Evolutionary conservation across 2,888 invertebrate species (phyloP).

Genomic region (Tridacna crocea): DNA sequence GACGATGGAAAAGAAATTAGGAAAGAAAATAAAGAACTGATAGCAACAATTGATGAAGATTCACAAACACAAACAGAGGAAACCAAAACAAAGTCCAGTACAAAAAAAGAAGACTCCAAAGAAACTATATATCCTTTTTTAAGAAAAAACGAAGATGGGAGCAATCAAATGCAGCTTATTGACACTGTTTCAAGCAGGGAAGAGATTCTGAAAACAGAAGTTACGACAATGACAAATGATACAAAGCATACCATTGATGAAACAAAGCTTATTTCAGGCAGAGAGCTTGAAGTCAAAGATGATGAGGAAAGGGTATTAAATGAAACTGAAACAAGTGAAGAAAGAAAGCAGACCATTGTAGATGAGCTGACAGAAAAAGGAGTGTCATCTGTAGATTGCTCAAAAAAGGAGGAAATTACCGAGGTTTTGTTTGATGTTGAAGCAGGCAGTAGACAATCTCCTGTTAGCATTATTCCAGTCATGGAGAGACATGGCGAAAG

Average conservation of each 20-base stretch:
- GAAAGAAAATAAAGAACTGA: slow-evolving; percentile 51
- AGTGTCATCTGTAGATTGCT: slow-evolving; percentile 29
- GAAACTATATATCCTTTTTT: slow-evolving; percentile 58
- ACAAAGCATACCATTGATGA: slow-evolving; percentile 51
- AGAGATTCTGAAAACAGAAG: slow-evolving; percentile 49
- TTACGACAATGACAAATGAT: slow-evolving; percentile 41
- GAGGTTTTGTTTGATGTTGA: slow-evolving; percentile 56
- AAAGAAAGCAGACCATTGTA: slow-evolving; percentile 29
- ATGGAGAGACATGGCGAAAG: slow-evolving; percentile 52
- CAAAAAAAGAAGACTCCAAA: slow-evolving; percentile 55
- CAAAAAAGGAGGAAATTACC: slow-evolving; percentile 47
- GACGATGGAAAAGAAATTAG: slow-evolving; percentile 61
- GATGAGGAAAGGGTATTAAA: slow-evolving; percentile 34
- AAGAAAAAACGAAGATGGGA: slow-evolving; percentile 30
- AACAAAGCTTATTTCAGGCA: slow-evolving; percentile 46
- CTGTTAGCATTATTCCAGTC: slow-evolving; percentile 36
- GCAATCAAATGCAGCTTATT: slow-evolving; percentile 42
- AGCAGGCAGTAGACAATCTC: slow-evolving; percentile 24
- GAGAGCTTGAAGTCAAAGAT: slow-evolving; percentile 34
- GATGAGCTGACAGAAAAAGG: slow-evolving; percentile 44
- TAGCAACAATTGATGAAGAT: slow-evolving; percentile 53
- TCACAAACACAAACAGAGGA: slow-evolving; percentile 48
- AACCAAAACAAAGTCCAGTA: slow-evolving; percentile 39
- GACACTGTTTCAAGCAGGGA: slow-evolving; percentile 58
- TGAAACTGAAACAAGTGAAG: slow-evolving; percentile 44